Evolutionary conservation across 2,113 vertebrate species (phyloP).

Genomic region (Macrotis lagotis): DNA sequence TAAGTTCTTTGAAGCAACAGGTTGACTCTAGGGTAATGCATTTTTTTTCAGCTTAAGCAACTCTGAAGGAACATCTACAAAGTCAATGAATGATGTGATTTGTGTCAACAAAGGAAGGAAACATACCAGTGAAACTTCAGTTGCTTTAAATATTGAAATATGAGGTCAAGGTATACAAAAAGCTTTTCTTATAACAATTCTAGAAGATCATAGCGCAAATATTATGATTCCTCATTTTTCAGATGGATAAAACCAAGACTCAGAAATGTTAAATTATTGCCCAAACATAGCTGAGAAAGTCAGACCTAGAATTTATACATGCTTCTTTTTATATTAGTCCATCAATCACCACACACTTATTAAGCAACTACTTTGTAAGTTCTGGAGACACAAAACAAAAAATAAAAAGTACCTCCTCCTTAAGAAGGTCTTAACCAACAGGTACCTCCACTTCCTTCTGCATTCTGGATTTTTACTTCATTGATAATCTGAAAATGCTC

Average conservation of each 20-base stretch:
- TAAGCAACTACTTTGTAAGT: background rate
- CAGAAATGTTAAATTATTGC: background rate
- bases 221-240: background rate
- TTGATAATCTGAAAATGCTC: background rate
- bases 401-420: background rate
- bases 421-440: background rate
- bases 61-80: background rate
- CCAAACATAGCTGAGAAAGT: background rate
- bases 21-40: background rate
- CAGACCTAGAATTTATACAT: background rate
- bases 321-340: background rate
- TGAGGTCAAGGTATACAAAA: background rate
- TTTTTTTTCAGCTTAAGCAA: background rate
- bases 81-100: background rate
- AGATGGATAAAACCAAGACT: background rate
- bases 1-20: background rate
- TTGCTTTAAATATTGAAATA: background rate
- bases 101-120: background rate
- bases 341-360: background rate
- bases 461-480: background rate
- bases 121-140: background rate
- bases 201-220: background rate
- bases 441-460: background rate
- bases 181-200: background rate
- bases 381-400: background rate